Base-by-base conservation (phyloP, 30 jellyfish, hydroid and myxozoan species). In the Nemopilema nomurai region DNA sequence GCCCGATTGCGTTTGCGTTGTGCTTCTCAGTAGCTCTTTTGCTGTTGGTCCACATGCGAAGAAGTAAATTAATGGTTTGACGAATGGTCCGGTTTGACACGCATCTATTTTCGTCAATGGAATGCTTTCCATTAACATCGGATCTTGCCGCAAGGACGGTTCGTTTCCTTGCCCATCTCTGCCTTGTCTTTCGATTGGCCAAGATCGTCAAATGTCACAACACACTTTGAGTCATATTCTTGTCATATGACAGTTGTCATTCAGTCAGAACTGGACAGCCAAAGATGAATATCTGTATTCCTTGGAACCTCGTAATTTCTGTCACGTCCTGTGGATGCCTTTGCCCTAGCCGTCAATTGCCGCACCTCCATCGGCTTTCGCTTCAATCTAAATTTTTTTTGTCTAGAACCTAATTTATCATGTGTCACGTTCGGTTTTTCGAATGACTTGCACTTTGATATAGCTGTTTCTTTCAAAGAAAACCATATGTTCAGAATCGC, bases 361-460 rank as follows among this genome's bases (percentile, higher is more conserved):
- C 76, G 27, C 83, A 82, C 65, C 67, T 49, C 21, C 67, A 79
- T 27, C 8, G 33, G 74, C 57, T 18, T 18, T 41, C 50, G 67
- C 25, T 27, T 28, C 68, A 24, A 51, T 49, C 27, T 76, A 71
- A 8, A 32, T 31, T 74, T 51, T 23, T 21, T 69, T 82, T 24
- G 91, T 82, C 78, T 82, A 25, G 31, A n/a, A 69, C 84, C 80
- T 51, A 74, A 71, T 82, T 82, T 20, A 64, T 82, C 91, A 79
- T 18, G 57, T 28, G 87, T 62, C 77, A 28, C 22, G 20, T 19
- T 77, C 49, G 26, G 7, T 25, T 29, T 16, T 32, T 0, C 30
- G 68, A 57, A 28, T 71, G 33, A 28, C 64, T 6, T 1, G 82
- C 33, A 9, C 23, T 41, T 21, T 41, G 57, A 41, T 3, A 41